These are phyloP conservation scores for Callionymus lyra DNA, from an alignment of 2,113 vertebrate genomes.

Conservation along the genomic window DNA sequence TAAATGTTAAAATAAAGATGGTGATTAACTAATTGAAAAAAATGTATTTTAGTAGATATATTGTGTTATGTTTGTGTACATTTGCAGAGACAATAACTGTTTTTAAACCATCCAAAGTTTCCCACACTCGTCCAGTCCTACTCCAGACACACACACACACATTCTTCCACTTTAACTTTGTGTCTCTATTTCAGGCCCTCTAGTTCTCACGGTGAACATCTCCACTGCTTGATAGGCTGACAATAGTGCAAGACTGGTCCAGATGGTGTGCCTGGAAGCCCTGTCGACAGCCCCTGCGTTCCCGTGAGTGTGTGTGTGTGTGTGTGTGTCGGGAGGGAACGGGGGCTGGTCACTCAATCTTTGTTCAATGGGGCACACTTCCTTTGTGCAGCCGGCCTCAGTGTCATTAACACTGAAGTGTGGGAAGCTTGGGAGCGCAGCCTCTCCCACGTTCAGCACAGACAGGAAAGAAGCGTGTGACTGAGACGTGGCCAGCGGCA, in stretches of 20 bases:
- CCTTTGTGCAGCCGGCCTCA: conserved; percentile 57
- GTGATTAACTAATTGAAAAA: too few species aligned
- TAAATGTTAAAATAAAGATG: too few species aligned
- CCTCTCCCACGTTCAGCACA: conserved; percentile 66
- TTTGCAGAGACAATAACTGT: too few species aligned
- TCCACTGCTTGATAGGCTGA: conserved; percentile 46
- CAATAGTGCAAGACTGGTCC: conserved; percentile 52
- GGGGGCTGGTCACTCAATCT: conserved; percentile 41
- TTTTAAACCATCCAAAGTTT: too few species aligned
- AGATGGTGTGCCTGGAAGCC: conserved; percentile 66
- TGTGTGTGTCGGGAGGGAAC: conserved; percentile 11
- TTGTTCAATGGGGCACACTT: conserved; percentile 67
- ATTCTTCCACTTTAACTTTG: conserved; percentile 31
- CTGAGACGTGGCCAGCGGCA: conserved; percentile 53
- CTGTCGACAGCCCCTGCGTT: conserved; percentile 41
- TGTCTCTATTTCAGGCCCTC: conserved; percentile 47
- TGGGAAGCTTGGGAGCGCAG: conserved; percentile 61
- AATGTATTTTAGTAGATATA: too few species aligned
- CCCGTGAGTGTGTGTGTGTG: conserved; percentile 35
- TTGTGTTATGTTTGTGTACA: too few species aligned
- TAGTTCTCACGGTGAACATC: conserved; percentile 54
- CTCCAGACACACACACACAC: neutral
- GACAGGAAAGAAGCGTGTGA: conserved; percentile 61
- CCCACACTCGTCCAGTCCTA: too few species aligned
- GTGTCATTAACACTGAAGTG: conserved; percentile 65